A percentile compares a stretch with the other conserved stretches of the same genome.
These are phyloP conservation scores for Phrynocephalus versicolor DNA, from an alignment of 2,113 vertebrate species.

Conservation along the genomic window DNA sequence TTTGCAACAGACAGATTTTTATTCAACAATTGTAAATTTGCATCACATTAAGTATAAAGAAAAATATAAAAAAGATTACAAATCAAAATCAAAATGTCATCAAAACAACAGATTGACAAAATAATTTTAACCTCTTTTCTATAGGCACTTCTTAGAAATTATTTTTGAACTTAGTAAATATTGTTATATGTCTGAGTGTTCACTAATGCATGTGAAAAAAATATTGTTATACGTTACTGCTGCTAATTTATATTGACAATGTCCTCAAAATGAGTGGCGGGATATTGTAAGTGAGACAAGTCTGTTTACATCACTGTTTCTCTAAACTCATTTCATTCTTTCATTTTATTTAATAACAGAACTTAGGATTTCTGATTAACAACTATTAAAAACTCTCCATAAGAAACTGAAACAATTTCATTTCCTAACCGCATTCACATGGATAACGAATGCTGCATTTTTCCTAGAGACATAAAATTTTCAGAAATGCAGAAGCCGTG, in stretches of 20 bases:
- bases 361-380: too few species aligned
- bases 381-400: too few species aligned
- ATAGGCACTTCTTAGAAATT: background rate
- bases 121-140: background rate
- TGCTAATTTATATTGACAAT: background rate
- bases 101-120: background rate
- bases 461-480: too few species aligned
- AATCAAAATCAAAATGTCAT: too few species aligned
- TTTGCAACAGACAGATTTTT: slow-evolving; percentile 67
- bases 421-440: background rate
- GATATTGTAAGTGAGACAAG: background rate
- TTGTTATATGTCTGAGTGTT: background rate
- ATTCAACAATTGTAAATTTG: too few species aligned
- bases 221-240: background rate
- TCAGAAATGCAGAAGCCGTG: too few species aligned
- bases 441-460: background rate
- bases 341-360: background rate
- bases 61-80: too few species aligned
- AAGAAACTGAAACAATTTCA: too few species aligned
- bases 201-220: background rate
- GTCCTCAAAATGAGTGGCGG: background rate
- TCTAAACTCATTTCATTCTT: background rate
- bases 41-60: too few species aligned
- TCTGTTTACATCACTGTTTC: background rate
- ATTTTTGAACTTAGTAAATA: background rate